Evolutionary conservation across 2,113 vertebrate species (phyloP).

Genomic region (Polypterus senegalus): DNA sequence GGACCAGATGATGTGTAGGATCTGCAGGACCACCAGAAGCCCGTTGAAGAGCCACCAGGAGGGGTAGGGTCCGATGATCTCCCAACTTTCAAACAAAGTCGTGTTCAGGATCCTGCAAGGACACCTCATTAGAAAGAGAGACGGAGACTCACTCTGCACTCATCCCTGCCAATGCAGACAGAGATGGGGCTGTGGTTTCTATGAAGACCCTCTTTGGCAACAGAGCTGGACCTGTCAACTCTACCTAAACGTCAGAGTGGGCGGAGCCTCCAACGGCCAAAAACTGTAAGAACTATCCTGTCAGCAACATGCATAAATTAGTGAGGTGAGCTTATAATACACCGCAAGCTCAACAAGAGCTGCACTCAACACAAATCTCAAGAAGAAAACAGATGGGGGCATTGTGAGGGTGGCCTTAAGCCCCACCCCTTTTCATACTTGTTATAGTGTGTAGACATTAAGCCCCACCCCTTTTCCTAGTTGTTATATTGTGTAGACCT

Average conservation of each 20-base stretch:
- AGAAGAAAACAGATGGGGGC: neutral
- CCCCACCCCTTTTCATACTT: too few relatives aligned
- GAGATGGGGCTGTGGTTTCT: too few relatives aligned
- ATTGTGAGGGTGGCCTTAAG: neutral
- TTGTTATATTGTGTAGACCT: too few relatives aligned
- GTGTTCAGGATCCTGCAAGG: conserved; percentile 77
- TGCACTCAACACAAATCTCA: neutral
- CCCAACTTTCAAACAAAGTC: conserved; percentile 91
- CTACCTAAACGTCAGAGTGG: too few relatives aligned
- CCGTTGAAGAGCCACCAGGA: conserved; percentile 94
- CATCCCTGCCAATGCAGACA: neutral
- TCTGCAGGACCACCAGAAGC: conserved; percentile 71
- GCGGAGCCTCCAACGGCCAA: too few relatives aligned
- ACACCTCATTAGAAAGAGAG: conserved; percentile 15
- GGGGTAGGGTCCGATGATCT: conserved; percentile 74
- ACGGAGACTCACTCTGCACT: neutral
- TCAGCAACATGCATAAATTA: too few relatives aligned
- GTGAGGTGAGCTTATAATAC: neutral
- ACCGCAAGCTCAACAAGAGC: neutral
- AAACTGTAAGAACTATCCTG: too few relatives aligned
- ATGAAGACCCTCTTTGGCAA: too few relatives aligned
- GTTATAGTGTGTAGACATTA: too few relatives aligned
- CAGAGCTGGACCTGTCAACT: too few relatives aligned
- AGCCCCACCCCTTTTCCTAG: neutral
- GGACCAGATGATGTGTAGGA: conserved; percentile 85